Percentiles rank a stretch among this genome's conserved stretches.
These are phyloP conservation scores for Drosophila suzukii DNA, from an alignment of 1,140 invertebrate genomes.

Conservation along the genomic window DNA sequence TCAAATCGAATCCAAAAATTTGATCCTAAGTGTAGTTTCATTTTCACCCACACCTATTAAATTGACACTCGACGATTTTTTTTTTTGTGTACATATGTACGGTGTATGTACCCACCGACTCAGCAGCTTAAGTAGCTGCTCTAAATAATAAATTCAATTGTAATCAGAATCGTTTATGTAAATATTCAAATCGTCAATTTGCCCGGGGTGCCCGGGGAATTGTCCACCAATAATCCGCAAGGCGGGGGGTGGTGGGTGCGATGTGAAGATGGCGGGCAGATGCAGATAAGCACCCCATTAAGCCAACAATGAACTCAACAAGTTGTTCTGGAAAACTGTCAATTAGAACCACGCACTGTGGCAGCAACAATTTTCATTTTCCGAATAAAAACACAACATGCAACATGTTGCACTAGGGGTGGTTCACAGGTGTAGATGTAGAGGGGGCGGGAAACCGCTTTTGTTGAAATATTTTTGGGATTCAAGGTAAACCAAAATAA, in stretches of 20 bases:
- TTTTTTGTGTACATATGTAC: neutral
- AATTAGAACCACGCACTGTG: conserved; percentile 51
- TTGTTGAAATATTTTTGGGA: too few relatives aligned
- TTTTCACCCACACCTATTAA: too few relatives aligned
- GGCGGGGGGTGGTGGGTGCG: neutral
- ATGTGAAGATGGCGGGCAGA: neutral
- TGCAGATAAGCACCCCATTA: conserved; percentile 32
- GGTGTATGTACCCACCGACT: neutral
- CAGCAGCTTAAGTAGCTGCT: conserved; percentile 48
- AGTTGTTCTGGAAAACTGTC: conserved; percentile 70
- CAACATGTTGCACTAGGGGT: conserved; percentile 50
- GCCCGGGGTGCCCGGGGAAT: conserved; percentile 1
- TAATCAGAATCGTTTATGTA: conserved; percentile 47
- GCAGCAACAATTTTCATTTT: conserved; percentile 64
- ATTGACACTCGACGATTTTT: too few relatives aligned
- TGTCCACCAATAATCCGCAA: conserved; percentile 29
- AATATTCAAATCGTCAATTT: conserved; percentile 35
- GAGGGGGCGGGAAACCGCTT: too few relatives aligned
- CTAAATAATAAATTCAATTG: conserved; percentile 69
- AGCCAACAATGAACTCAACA: conserved; percentile 67
- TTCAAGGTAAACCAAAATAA: too few relatives aligned
- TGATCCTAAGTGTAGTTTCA: too few relatives aligned
- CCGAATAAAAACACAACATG: conserved; percentile 74
- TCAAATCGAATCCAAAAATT: too few relatives aligned
- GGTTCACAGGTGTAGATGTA: conserved; percentile 16